Conservation (phyloP, 2,113 vertebrate genomes). For the Diphyllodes magnificus region DNA sequence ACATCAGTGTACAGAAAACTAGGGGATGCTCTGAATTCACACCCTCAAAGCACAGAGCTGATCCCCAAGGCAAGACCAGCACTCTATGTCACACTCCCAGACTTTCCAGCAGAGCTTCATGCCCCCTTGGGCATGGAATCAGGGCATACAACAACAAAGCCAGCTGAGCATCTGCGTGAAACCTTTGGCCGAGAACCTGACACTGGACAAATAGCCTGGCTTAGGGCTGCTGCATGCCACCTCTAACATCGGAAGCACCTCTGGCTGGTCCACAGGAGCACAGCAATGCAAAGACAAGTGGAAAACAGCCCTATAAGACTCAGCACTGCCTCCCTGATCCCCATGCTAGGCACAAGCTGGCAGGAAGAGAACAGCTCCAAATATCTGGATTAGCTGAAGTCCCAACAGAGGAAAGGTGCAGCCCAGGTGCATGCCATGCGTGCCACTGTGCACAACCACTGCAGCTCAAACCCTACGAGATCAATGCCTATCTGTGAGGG, state of each 20-base stretch:
- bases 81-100: background rate
- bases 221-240: background rate
- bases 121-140: background rate
- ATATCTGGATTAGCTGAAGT: background rate
- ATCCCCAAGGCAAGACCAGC: background rate
- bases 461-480: accelerated
- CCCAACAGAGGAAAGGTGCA: background rate
- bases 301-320: background rate
- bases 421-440: accelerated
- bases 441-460: background rate
- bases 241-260: background rate
- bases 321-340: background rate
- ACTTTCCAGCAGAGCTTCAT: background rate
- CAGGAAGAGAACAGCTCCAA: background rate
- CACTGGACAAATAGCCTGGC: background rate
- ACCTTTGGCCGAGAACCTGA: background rate
- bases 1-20: background rate
- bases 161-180: accelerated
- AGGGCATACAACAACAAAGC: background rate
- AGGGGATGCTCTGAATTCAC: background rate
- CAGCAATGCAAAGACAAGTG: background rate
- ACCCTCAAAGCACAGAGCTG: background rate
- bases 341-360: background rate
- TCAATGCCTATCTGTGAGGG: accelerated
- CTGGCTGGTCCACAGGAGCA: background rate